Evolutionary conservation across 2,797 vertebrate genomes (phyloP).

Genomic region (Thunnus albacares): DNA sequence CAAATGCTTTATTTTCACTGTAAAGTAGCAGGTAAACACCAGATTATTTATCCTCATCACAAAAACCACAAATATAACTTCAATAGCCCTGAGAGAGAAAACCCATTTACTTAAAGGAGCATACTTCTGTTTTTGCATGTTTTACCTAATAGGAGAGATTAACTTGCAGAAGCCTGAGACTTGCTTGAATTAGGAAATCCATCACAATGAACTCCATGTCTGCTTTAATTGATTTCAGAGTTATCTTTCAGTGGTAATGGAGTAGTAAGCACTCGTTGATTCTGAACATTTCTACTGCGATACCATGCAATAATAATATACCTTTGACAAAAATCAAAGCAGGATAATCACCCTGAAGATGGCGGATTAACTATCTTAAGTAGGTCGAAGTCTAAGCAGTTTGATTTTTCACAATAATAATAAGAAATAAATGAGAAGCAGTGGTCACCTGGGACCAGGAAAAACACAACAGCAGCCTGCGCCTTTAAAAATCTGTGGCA

Average conservation of each 20-base stretch:
- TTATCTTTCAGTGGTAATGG: neutral
- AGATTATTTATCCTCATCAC: neutral
- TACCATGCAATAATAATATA: no score
- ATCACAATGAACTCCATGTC: neutral
- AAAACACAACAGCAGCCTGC: no score
- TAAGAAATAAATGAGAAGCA: neutral
- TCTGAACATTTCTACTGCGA: neutral
- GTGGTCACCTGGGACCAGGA: no score
- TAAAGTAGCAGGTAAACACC: no score
- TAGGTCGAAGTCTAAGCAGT: neutral
- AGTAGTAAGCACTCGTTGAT: neutral
- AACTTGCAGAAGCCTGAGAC: neutral
- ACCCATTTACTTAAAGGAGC: neutral
- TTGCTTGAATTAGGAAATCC: neutral
- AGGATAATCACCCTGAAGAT: neutral
- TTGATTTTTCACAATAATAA: neutral
- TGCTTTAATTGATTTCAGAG: neutral
- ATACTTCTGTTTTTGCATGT: neutral
- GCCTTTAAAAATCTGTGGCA: neutral
- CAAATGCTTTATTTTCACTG: neutral
- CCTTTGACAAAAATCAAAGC: neutral
- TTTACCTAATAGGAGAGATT: neutral
- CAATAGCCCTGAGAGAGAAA: neutral
- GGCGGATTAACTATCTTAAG: neutral
- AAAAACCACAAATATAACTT: neutral